These are phyloP conservation scores for Drosophila anomelani DNA, from an alignment of 2,888 invertebrate species.

Conservation along the genomic window DNA sequence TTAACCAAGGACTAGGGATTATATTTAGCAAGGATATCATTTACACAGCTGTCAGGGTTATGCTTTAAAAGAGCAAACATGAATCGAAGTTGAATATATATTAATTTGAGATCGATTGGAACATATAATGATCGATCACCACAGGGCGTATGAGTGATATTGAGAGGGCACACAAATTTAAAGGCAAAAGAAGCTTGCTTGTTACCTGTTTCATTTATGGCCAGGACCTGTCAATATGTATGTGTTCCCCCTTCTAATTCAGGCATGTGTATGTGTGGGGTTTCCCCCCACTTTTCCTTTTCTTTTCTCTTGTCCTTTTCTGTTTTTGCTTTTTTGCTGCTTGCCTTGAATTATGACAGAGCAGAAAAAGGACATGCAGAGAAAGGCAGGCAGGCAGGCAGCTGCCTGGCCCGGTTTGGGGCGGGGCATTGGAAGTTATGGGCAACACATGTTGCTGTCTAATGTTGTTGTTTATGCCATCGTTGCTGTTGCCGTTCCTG, in stretches of 20 bases:
- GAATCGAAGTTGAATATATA: not conserved
- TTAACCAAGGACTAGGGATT: constrained; percentile 33
- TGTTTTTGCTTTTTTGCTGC: constrained; percentile 16
- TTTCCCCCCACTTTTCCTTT: constrained; percentile 2
- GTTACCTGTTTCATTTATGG: constrained; percentile 70
- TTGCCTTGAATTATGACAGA: constrained; percentile 67
- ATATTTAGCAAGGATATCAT: constrained; percentile 3
- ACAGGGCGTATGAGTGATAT: constrained; percentile 64
- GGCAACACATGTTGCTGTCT: constrained; percentile 53
- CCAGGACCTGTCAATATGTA: constrained; percentile 67
- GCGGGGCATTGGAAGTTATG: constrained; percentile 31
- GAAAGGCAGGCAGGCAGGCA: not conserved
- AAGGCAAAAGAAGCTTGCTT: constrained; percentile 13
- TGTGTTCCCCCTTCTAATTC: constrained; percentile 3
- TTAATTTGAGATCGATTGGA: constrained; percentile 1
- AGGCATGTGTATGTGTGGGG: not conserved
- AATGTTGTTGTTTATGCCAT: constrained; percentile 33
- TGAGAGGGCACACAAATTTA: not conserved
- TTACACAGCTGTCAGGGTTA: not conserved
- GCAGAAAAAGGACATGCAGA: constrained; percentile 39
- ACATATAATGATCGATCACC: constrained; percentile 17
- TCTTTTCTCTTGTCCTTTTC: not conserved
- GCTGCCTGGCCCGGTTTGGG: not conserved
- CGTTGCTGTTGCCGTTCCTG: constrained; percentile 37
- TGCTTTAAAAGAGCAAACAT: not conserved